Conservation (phyloP, 2,113 vertebrate genomes). For the Casuarius casuarius region DNA sequence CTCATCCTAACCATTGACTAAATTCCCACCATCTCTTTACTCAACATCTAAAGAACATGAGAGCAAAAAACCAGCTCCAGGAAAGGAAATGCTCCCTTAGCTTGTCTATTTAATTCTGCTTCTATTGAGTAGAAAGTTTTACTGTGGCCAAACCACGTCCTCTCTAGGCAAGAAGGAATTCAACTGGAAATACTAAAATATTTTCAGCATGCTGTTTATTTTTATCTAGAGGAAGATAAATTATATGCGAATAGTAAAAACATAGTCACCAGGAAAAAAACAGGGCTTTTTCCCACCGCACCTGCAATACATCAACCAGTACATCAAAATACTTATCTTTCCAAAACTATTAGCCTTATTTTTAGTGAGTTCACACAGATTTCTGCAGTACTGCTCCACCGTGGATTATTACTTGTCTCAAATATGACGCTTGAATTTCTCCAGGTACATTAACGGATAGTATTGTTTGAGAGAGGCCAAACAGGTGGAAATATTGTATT, state of each 20-base stretch:
- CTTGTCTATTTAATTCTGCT: not conserved
- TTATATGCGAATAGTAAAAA: not conserved
- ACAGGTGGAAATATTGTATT: not conserved
- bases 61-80: not conserved
- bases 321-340: conserved; percentile 9
- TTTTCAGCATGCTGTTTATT: conserved; percentile 27
- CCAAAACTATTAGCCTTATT: conserved; percentile 34
- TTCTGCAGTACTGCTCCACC: not conserved
- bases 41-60: not conserved
- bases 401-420: not conserved
- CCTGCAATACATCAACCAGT: not conserved
- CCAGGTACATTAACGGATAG: not conserved
- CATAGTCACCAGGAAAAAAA: not conserved
- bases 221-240: conserved; percentile 51
- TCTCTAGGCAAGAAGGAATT: not conserved
- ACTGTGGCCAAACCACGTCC: conserved; percentile 14
- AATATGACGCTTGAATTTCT: not conserved
- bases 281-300: conserved; percentile 18
- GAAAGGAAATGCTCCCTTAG: not conserved
- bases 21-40: not conserved
- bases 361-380: not conserved
- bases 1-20: conserved; percentile 13
- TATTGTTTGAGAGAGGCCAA: not conserved
- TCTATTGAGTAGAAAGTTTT: not conserved
- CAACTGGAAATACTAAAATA: conserved; percentile 47